Conservation (phyloP, 2,797 vertebrate species). For the Sebastes itinus region DNA sequence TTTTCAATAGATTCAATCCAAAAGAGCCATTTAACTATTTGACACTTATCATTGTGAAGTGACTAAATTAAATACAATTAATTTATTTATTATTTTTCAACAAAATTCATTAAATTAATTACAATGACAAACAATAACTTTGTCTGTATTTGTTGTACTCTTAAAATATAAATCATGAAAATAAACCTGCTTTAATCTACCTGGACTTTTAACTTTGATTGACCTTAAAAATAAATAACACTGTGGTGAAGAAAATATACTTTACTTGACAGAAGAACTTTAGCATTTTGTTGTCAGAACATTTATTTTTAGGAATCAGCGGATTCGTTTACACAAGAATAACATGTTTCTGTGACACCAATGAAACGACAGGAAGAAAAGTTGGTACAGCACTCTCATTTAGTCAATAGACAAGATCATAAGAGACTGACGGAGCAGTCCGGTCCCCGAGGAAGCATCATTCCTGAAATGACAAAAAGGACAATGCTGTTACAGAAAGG, state of each 20-base stretch:
- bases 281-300: too few relatives aligned
- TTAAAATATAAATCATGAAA: background rate
- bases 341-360: fast-evolving
- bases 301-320: too few relatives aligned
- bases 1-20: background rate
- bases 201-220: background rate
- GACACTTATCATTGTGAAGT: background rate
- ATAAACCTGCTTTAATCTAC: background rate
- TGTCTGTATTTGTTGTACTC: too few relatives aligned
- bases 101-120: background rate
- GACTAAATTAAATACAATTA: background rate
- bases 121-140: background rate
- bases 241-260: conserved; percentile 25
- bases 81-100: background rate
- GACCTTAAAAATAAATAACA: background rate
- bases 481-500: conserved; percentile 31
- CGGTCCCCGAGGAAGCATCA: conserved; percentile 24
- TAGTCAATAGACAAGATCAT: too few relatives aligned
- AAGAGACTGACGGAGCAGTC: too few relatives aligned
- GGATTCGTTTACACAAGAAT: too few relatives aligned
- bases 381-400: too few relatives aligned
- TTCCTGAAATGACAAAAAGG: conserved; percentile 61
- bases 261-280: background rate
- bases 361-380: too few relatives aligned
- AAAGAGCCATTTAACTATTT: background rate